Evolutionary conservation across 2,113 vertebrate genomes (phyloP).

Genomic region (Gasterosteus nipponicus): DNA sequence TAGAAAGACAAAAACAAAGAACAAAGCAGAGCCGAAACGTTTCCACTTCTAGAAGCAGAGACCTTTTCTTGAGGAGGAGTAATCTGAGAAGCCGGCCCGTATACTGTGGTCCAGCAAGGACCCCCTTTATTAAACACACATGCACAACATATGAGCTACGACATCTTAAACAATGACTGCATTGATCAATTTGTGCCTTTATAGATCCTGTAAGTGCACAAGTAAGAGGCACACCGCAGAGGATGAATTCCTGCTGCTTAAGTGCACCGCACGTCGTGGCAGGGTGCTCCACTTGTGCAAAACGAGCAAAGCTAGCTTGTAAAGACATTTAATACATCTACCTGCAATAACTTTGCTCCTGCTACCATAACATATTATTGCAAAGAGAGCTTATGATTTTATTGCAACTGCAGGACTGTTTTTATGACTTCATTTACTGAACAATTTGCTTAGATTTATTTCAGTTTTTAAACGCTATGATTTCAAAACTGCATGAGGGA

Average conservation of each 20-base stretch:
- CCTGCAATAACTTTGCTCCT: constrained; percentile 51
- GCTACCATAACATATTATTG: constrained; percentile 37
- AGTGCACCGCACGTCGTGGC: constrained; percentile 67
- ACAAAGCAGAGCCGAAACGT: constrained; percentile 25
- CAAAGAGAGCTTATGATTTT: constrained; percentile 37
- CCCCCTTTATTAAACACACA: constrained; percentile 76
- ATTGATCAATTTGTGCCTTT: constrained; percentile 80
- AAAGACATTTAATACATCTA: constrained; percentile 70
- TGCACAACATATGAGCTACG: constrained; percentile 73
- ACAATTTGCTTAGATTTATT: constrained; percentile 43
- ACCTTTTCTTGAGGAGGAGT: constrained; percentile 50
- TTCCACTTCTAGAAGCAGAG: constrained; percentile 29
- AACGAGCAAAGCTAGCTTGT: constrained; percentile 68
- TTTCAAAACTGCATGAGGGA: constrained; percentile 17
- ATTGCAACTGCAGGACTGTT: constrained; percentile 42
- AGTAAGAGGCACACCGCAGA: constrained; percentile 32
- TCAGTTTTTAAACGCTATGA: constrained; percentile 32
- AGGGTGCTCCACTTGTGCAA: constrained; percentile 53
- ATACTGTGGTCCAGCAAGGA: constrained; percentile 58
- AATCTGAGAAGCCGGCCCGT: constrained; percentile 69
- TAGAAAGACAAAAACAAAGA: background rate
- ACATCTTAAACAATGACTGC: constrained; percentile 78
- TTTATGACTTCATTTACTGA: constrained; percentile 69
- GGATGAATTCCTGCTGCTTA: constrained; percentile 66
- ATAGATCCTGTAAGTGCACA: constrained; percentile 71